A percentile compares a stretch with the other conserved stretches of the same genome.
These are phyloP conservation scores for Thereuonema tuberculata DNA, from an alignment of 1,140 invertebrate genomes.

Conservation along the genomic window DNA sequence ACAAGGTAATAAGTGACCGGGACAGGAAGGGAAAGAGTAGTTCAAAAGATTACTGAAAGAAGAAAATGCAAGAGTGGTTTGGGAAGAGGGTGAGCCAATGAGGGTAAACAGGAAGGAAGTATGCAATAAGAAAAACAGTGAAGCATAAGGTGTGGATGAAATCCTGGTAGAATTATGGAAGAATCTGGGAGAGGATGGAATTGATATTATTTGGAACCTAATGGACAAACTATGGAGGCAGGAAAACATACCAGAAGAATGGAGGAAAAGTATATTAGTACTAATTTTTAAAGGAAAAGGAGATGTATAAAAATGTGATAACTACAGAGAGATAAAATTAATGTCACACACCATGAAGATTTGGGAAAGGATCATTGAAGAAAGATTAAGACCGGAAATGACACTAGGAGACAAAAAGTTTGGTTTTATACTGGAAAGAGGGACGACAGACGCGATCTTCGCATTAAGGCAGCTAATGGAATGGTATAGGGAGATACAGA, in stretches of 20 bases:
- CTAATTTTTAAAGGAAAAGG: neutral
- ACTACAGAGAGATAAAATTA: neutral
- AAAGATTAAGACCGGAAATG: neutral
- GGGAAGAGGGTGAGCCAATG: neutral
- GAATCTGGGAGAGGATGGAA: neutral
- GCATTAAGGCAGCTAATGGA: neutral
- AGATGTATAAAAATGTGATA: neutral
- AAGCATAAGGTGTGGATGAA: neutral
- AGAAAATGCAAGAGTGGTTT: neutral
- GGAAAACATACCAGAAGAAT: neutral
- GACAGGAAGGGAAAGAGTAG: neutral
- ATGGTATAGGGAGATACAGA: neutral
- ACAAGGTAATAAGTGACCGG: neutral
- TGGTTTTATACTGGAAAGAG: neutral
- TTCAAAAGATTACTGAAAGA: neutral
- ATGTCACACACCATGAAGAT: too few relatives aligned
- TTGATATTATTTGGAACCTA: neutral
- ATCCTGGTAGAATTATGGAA: neutral
- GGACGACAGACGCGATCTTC: neutral
- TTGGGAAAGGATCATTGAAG: too few relatives aligned
- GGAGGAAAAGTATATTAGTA: neutral
- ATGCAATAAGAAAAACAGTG: neutral
- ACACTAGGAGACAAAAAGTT: neutral
- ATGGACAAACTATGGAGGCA: neutral
- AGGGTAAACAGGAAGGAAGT: neutral